Conservation (phyloP, 1,140 invertebrate genomes). For the Hestina assimilis region DNA sequence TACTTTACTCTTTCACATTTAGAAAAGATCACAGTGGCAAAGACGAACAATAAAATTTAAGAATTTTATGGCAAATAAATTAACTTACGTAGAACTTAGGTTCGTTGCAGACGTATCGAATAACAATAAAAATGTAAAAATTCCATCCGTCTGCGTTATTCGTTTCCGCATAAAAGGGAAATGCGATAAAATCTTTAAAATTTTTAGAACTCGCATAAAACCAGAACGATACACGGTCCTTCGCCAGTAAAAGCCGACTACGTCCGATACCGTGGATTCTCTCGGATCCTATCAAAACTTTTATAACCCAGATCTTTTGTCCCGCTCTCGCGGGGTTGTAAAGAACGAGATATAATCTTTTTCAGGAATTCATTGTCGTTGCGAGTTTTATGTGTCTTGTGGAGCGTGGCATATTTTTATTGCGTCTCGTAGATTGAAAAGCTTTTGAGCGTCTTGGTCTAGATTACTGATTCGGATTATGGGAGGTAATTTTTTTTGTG, state of each 20-base stretch:
- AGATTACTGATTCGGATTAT: conserved; percentile 17
- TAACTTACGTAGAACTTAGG: not conserved
- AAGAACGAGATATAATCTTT: conserved; percentile 65
- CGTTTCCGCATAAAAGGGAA: conserved; percentile 34
- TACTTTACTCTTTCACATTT: no score
- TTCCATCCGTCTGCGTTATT: conserved; percentile 4
- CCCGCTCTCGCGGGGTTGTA: conserved; percentile 53
- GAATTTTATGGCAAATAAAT: not conserved
- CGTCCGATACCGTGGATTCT: conserved; percentile 66
- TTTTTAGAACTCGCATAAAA: conserved; percentile 61
- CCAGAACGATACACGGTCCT: conserved; percentile 53
- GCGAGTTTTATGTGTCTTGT: conserved; percentile 64
- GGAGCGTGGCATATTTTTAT: conserved; percentile 71
- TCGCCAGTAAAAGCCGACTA: conserved; percentile 60
- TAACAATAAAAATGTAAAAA: conserved; percentile 14
- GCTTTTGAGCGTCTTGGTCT: conserved; percentile 26
- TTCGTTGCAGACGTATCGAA: not conserved
- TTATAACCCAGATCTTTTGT: conserved; percentile 62
- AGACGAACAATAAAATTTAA: not conserved
- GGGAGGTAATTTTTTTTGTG: not conserved
- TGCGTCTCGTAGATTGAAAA: conserved; percentile 69
- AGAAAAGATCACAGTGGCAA: no score
- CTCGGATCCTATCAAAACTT: conserved; percentile 69
- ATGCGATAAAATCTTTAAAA: conserved; percentile 54
- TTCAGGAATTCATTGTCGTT: conserved; percentile 73